Evolutionary conservation across 2,888 invertebrate species (phyloP), one percentile per base, ranked within the genome.

Genomic region (Oscheius sp.): DNA sequence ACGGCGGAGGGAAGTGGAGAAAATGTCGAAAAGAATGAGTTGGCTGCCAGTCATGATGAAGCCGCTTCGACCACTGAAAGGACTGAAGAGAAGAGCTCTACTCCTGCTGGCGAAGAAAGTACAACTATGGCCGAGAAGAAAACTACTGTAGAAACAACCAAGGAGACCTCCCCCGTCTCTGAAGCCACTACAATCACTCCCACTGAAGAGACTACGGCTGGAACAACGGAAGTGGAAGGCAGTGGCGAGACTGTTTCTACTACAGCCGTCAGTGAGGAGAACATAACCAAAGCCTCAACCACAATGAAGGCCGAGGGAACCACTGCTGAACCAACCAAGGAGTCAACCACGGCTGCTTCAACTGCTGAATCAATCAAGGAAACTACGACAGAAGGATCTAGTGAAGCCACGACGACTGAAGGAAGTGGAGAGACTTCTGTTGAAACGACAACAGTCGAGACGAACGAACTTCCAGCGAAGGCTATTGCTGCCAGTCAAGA

Each of bases 51-150:
- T 23, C 48, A 48, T 23, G 48, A 48, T 25, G 48, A 48, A 6
- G 20, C 23, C 6, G 65, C 55, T 12, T 58, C 70, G 5, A 55
- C 45, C 15, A 61, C 65, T n/a, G 66, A 74, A 58, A 64, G 46
- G 15, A 52, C 74, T 1, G 63, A 64, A 17, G 73, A 48, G 17
- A 64, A 64, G 46, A 53, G n/a, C n/a, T n/a, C n/a, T n/a, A n/a
- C n/a, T n/a, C n/a, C n/a, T n/a, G n/a, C n/a, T n/a, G n/a, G n/a
- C n/a, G n/a, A n/a, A n/a, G n/a, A n/a, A n/a, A n/a, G n/a, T n/a
- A n/a, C 67, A n/a, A 52, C 71, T 15, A 39, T 63, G 6, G 52
- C 70, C 8, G 53, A 53, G 29, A 73, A 52, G 15, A 52, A 71
- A 8, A 65, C 61, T 15, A 64, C 58, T 8, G 8, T 42, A 8